phyloP scores from a whole-genome alignment of 2,888 invertebrate species.

The Sinodicranocentrus sp. region DNA sequence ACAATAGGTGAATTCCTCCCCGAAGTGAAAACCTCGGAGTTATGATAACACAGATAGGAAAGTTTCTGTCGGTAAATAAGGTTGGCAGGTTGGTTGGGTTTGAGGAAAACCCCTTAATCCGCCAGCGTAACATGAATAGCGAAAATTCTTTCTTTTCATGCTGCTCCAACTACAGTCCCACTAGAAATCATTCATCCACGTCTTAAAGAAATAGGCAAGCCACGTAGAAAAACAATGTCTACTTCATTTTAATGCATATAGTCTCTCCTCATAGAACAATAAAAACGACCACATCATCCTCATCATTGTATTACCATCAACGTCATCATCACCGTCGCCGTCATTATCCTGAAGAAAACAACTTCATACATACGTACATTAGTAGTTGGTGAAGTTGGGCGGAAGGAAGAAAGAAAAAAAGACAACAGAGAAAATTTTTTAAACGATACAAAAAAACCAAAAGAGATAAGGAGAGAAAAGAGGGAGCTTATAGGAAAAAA shows the following conservation, averaged over 20 bases:
- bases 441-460: neutral
- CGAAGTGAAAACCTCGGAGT: neutral
- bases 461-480: neutral
- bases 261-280: too few relatives aligned
- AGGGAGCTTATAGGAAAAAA: neutral
- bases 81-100: conserved; percentile 34
- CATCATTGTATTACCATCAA: conserved; percentile 23
- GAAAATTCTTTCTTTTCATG: conserved; percentile 20
- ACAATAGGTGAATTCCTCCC: too few relatives aligned
- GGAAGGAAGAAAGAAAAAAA: neutral
- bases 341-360: neutral
- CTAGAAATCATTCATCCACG: conserved; percentile 10
- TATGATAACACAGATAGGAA: neutral
- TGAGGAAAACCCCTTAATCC: conserved; percentile 49
- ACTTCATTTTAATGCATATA: too few relatives aligned
- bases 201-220: neutral
- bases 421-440: conserved; percentile 2
- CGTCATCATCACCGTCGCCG: conserved; percentile 8
- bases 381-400: conserved; percentile 3
- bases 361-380: neutral
- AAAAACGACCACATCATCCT: neutral
- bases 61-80: conserved; percentile 23
- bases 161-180: neutral
- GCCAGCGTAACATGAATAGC: conserved; percentile 19
- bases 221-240: neutral